phyloP scores from a whole-genome alignment of 23 tunicate genomes.

The Trididemnum clinides region DNA sequence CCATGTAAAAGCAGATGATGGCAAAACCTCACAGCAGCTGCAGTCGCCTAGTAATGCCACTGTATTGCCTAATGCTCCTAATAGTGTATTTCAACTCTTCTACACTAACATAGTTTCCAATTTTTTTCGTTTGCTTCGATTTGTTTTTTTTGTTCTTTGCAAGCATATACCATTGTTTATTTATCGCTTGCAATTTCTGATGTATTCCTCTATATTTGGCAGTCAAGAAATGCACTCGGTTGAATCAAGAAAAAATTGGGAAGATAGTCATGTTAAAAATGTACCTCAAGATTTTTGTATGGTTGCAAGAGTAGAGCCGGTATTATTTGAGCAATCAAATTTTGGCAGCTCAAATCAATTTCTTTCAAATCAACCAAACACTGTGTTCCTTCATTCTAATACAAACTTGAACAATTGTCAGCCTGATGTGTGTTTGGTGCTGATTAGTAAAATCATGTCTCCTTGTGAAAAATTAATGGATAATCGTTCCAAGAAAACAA shows the following conservation, averaged over 20 bases:
- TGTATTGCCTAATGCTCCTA: neutral
- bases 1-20: neutral
- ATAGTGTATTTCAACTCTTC: neutral
- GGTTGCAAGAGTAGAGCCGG: conserved; percentile 72
- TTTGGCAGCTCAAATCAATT: neutral
- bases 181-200: neutral
- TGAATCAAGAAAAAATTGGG: neutral
- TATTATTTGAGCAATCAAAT: neutral
- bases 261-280: neutral
- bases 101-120: neutral
- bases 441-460: conserved; percentile 36
- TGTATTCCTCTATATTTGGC: neutral
- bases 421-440: conserved; percentile 36
- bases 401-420: neutral
- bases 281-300: conserved; percentile 56
- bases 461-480: conserved; percentile 41
- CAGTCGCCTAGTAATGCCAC: neutral
- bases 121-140: conserved; percentile 4
- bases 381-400: conserved; percentile 50
- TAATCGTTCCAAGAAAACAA: neutral
- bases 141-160: conserved; percentile 37
- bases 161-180: conserved; percentile 27
- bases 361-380: conserved; percentile 36
- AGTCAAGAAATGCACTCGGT: neutral
- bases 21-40: neutral